Percentiles rank a stretch among this genome's conserved stretches.
These are phyloP conservation scores for Mellivora capensis DNA, from an alignment of 2,113 vertebrate species.

Conservation along the genomic window DNA sequence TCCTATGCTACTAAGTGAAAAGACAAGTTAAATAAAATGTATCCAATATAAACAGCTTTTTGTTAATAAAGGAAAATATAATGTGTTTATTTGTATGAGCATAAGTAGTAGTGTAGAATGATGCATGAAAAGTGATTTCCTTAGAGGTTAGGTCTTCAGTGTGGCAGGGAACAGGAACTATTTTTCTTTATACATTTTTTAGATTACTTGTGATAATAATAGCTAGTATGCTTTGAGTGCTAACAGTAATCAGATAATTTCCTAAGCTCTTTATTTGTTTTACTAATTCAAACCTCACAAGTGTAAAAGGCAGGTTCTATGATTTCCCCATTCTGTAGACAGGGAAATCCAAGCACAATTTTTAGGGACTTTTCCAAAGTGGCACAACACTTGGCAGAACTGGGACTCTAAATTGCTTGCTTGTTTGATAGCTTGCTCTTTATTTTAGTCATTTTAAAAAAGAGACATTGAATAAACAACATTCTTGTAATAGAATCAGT, in stretches of 20 bases:
- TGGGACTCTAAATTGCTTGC: neutral
- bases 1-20: neutral
- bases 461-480: neutral
- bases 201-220: neutral
- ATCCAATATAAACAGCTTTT: neutral
- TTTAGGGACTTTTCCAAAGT: neutral
- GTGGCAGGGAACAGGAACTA: neutral
- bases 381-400: neutral
- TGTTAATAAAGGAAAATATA: neutral
- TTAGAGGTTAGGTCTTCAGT: neutral
- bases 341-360: neutral
- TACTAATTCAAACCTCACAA: neutral
- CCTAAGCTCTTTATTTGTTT: neutral
- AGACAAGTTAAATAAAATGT: neutral
- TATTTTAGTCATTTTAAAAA: neutral
- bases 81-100: neutral
- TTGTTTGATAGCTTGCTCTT: neutral
- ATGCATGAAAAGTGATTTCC: neutral
- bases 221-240: neutral
- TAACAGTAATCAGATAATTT: neutral
- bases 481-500: slow-evolving; percentile 3
- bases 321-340: neutral
- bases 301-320: neutral
- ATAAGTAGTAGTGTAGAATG: neutral
- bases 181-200: neutral